These are phyloP conservation scores for Dasypus novemcinctus DNA, from an alignment of 2,113 vertebrate genomes.

Conservation along the genomic window DNA sequence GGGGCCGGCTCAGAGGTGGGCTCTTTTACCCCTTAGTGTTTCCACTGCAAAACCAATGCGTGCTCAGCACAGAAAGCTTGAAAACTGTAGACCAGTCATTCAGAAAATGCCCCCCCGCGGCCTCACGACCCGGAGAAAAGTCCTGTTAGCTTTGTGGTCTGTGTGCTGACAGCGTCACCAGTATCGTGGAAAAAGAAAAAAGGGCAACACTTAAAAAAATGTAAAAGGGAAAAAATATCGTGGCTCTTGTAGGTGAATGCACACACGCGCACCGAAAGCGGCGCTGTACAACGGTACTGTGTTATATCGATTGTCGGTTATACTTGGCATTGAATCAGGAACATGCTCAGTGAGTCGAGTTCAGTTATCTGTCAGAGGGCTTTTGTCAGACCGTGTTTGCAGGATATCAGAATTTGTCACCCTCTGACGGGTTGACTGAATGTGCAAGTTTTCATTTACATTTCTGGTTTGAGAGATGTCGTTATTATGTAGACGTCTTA, in stretches of 20 bases:
- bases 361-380: not conserved
- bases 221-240: not conserved
- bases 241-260: not conserved
- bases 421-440: not conserved
- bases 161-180: not conserved
- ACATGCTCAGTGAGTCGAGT: not conserved
- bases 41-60: not conserved
- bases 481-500: not conserved
- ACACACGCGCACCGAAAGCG: not conserved
- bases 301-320: not conserved
- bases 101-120: not conserved
- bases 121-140: not conserved
- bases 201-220: too few relatives aligned
- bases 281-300: not conserved
- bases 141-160: not conserved
- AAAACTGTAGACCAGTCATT: not conserved
- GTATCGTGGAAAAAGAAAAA: too few relatives aligned
- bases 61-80: not conserved
- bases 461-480: conserved; percentile 10
- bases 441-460: conserved; percentile 7
- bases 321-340: not conserved
- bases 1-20: not conserved
- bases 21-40: not conserved
- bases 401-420: not conserved
- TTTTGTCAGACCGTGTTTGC: not conserved